Evolutionary conservation across 1,140 invertebrate species (phyloP).

Genomic region (Arctopsyche grandis): DNA sequence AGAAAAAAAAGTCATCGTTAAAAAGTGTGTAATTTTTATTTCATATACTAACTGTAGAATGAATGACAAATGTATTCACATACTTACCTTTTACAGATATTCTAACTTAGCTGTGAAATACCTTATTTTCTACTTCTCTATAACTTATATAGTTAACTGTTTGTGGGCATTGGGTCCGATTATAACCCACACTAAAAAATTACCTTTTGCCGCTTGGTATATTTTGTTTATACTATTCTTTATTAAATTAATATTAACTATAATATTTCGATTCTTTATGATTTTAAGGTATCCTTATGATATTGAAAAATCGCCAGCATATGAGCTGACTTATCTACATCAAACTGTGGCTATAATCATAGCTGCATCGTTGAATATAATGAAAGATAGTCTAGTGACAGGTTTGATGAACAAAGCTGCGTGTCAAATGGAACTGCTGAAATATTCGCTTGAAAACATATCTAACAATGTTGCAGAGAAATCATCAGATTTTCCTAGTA

Average conservation of each 20-base stretch:
- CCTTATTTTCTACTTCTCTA: constrained; percentile 31
- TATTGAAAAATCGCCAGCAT: constrained; percentile 61
- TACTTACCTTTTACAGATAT: background rate
- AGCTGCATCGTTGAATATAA: constrained; percentile 63
- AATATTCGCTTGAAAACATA: constrained; percentile 52
- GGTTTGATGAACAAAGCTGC: constrained; percentile 63
- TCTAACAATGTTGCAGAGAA: background rate
- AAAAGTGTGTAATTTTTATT: constrained; percentile 57
- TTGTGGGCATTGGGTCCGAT: constrained; percentile 40
- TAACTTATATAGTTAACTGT: constrained; percentile 11
- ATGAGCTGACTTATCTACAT: constrained; percentile 63
- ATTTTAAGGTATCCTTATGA: constrained; percentile 66
- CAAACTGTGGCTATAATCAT: constrained; percentile 61
- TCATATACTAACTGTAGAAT: too few species aligned
- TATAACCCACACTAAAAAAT: constrained; percentile 4
- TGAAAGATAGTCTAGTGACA: constrained; percentile 63
- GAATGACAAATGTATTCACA: background rate
- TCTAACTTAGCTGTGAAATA: background rate
- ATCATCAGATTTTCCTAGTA: too few species aligned
- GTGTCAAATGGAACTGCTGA: constrained; percentile 63
- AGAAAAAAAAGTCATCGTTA: constrained; percentile 57
- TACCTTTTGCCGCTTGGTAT: constrained; percentile 46
- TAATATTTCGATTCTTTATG: background rate
- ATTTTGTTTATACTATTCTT: background rate
- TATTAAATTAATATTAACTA: too few species aligned